Evolutionary conservation across 2,113 vertebrate species (phyloP).

Genomic region (Sorex fumeus): DNA sequence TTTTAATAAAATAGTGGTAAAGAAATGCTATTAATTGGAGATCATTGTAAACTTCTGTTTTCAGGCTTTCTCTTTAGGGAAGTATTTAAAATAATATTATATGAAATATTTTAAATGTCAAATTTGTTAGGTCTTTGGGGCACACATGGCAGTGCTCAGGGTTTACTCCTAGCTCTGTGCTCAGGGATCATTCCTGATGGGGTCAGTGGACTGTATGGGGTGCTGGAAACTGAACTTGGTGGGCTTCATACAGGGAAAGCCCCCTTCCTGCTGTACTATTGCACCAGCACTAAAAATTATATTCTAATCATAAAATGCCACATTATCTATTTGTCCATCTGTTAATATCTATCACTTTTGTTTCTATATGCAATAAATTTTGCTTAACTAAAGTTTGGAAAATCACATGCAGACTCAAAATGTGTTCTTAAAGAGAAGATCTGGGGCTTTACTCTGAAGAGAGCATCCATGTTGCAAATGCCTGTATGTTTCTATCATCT

Average conservation of each 20-base stretch:
- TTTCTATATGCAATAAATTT: slow-evolving; percentile 58
- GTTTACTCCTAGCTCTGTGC: too few relatives aligned
- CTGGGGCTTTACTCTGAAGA: slow-evolving; percentile 88
- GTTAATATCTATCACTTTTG: slow-evolving; percentile 36
- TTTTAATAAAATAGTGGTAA: slow-evolving; percentile 73
- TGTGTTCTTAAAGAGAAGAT: slow-evolving; percentile 91
- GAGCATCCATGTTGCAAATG: slow-evolving; percentile 93
- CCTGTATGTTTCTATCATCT: slow-evolving; percentile 90
- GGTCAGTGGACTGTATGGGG: too few relatives aligned
- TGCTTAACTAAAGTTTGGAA: slow-evolving; percentile 71
- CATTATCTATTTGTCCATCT: not conserved
- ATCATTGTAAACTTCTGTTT: slow-evolving; percentile 4
- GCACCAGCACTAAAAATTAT: slow-evolving; percentile 37
- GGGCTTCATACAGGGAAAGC: too few relatives aligned
- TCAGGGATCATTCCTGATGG: too few relatives aligned
- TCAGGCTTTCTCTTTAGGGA: not conserved
- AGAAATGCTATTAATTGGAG: slow-evolving; percentile 9
- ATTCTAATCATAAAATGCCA: slow-evolving; percentile 39
- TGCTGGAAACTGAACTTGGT: too few relatives aligned
- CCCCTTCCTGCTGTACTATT: too few relatives aligned
- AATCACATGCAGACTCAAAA: slow-evolving; percentile 78
- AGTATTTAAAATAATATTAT: too few relatives aligned
- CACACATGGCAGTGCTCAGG: too few relatives aligned
- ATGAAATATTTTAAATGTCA: too few relatives aligned
- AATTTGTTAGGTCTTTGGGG: too few relatives aligned